phyloP scores from a whole-genome alignment of 1,140 invertebrate genomes.

The Sesamia nonagrioides region DNA sequence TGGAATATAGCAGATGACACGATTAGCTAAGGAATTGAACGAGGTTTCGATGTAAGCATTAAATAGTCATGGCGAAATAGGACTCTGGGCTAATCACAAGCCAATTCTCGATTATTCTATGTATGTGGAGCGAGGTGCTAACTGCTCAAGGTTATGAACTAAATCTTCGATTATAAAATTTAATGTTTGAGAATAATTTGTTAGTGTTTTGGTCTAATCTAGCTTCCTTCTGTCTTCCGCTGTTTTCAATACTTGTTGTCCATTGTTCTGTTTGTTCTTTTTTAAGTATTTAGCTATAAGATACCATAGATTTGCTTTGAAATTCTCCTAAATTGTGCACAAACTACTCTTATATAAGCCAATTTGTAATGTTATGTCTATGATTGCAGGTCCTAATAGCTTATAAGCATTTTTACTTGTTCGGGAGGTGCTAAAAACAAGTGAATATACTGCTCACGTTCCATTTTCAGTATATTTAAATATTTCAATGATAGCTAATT shows the following conservation, averaged over 20 bases:
- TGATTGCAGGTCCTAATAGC: neutral
- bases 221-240: constrained; percentile 44
- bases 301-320: constrained; percentile 14
- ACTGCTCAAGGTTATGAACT: neutral
- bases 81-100: no score
- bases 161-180: neutral
- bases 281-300: constrained; percentile 34
- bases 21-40: no score
- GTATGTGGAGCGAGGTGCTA: neutral
- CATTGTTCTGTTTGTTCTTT: constrained; percentile 42
- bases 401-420: neutral
- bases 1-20: no score
- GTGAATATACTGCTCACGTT: neutral
- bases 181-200: neutral
- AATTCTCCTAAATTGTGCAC: neutral
- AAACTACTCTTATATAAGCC: neutral
- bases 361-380: neutral
- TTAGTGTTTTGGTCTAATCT: constrained; percentile 16
- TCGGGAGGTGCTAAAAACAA: neutral
- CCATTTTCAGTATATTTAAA: neutral
- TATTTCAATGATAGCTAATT: neutral
- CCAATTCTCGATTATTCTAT: no score
- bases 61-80: no score
- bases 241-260: constrained; percentile 38
- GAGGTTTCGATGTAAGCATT: no score